These are phyloP conservation scores for Plagodis dolabraria DNA, from an alignment of 2,888 invertebrate species.

Conservation along the genomic window DNA sequence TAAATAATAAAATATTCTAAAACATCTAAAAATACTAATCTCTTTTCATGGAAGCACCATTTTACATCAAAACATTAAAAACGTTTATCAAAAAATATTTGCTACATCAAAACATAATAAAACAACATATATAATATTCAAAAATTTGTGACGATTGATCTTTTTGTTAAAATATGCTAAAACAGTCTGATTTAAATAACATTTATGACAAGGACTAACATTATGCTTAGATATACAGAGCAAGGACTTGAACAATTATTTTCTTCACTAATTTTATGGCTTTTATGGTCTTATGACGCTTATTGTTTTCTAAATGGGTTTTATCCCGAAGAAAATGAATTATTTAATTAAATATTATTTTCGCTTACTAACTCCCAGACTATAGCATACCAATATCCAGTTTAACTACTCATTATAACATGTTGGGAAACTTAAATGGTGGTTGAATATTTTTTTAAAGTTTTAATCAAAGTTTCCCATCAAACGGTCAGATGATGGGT, in stretches of 20 bases:
- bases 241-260: neutral
- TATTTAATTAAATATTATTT: no score
- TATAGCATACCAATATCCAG: no score
- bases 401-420: no score
- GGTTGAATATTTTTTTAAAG: neutral
- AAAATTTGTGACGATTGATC: conserved; percentile 26
- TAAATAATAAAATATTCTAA: neutral
- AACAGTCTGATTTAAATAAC: neutral
- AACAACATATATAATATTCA: conserved; percentile 6
- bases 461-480: neutral
- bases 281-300: neutral
- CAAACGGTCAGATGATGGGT: neutral
- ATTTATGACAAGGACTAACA: conserved; percentile 11
- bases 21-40: conserved; percentile 46
- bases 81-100: conserved; percentile 31
- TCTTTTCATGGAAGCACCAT: conserved; percentile 50
- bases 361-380: no score
- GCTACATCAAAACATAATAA: conserved; percentile 25
- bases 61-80: conserved; percentile 33
- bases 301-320: neutral
- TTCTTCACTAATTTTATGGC: neutral
- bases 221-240: conserved; percentile 18
- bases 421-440: no score
- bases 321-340: neutral
- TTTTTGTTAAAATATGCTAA: conserved; percentile 4